Evolutionary conservation across 1,140 invertebrate genomes (phyloP).

Genomic region (Wasmannia auropunctata): DNA sequence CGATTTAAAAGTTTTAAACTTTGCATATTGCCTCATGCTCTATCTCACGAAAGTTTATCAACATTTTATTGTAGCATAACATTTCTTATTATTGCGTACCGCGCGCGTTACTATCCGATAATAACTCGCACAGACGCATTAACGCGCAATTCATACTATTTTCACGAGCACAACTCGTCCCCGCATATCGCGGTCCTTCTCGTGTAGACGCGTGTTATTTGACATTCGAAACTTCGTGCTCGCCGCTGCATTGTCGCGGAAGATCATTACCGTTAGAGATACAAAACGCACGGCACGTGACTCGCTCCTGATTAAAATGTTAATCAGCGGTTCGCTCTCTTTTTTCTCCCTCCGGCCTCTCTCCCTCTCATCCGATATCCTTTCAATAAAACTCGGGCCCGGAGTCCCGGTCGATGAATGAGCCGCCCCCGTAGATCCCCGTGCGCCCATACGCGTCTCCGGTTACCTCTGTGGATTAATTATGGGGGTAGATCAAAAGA

Average conservation of each 20-base stretch:
- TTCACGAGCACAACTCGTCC: background rate
- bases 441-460: constrained; percentile 82
- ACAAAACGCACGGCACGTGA: constrained; percentile 78
- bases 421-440: constrained; percentile 73
- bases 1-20: constrained; percentile 7
- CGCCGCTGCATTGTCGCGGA: constrained; percentile 53
- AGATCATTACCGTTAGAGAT: constrained; percentile 72
- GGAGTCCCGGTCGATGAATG: constrained; percentile 79
- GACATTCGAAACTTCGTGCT: constrained; percentile 53
- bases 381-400: constrained; percentile 83
- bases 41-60: background rate
- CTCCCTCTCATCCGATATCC: constrained; percentile 79
- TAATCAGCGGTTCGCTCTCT: constrained; percentile 77
- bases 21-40: background rate
- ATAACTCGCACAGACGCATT: background rate
- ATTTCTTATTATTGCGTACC: background rate
- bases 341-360: constrained; percentile 20
- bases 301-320: constrained; percentile 83
- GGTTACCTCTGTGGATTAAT: constrained; percentile 85
- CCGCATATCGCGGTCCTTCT: background rate
- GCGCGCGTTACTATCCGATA: background rate
- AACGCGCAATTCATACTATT: background rate
- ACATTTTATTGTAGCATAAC: background rate
- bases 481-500: constrained; percentile 85
- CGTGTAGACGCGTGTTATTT: constrained; percentile 36